A percentile compares a stretch with the other conserved stretches of the same genome.
These are phyloP conservation scores for Drosophila paucipuncta DNA, from an alignment of 2,888 invertebrate species.

Conservation along the genomic window DNA sequence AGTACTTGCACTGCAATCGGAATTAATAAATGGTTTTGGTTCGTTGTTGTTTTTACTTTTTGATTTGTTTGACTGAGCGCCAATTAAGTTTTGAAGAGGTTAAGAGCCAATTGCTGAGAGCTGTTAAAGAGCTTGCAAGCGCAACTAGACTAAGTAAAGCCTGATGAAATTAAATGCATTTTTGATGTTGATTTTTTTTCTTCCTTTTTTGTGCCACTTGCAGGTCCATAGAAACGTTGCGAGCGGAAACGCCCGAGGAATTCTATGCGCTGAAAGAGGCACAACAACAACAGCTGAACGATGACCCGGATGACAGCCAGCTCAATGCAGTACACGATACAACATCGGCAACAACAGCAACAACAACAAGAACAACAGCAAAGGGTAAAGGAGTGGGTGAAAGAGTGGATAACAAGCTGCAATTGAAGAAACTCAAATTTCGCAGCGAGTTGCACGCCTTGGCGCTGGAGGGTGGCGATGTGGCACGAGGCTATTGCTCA, in stretches of 20 bases:
- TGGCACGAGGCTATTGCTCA: slow-evolving; percentile 82
- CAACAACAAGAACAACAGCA: slow-evolving; percentile 36
- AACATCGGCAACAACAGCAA: slow-evolving; percentile 28
- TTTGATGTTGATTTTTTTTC: neutral
- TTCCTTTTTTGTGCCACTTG: slow-evolving; percentile 29
- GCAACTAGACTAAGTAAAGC: slow-evolving; percentile 12
- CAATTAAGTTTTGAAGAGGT: slow-evolving; percentile 40
- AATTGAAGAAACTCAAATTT: slow-evolving; percentile 72
- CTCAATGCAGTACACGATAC: slow-evolving; percentile 59
- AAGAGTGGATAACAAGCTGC: slow-evolving; percentile 30
- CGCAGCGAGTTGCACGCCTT: slow-evolving; percentile 79
- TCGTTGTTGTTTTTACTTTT: neutral
- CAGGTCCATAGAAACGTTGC: slow-evolving; percentile 80
- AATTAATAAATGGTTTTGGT: slow-evolving; percentile 8
- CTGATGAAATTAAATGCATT: neutral
- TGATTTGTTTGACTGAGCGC: slow-evolving; percentile 19
- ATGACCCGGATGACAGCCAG: slow-evolving; percentile 63
- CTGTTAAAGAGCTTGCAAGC: slow-evolving; percentile 2
- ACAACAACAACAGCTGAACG: slow-evolving; percentile 44
- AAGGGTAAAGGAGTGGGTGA: slow-evolving; percentile 1
- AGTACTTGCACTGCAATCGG: slow-evolving; percentile 21
- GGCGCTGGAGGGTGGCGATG: slow-evolving; percentile 81
- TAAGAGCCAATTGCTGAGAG: slow-evolving; percentile 15
- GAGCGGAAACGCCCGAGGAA: slow-evolving; percentile 74
- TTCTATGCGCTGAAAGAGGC: slow-evolving; percentile 61